A percentile compares a stretch with the other conserved stretches of the same genome.
phyloP scores from a whole-genome alignment of 2,797 vertebrate species.

The Spinibarbus caldwelli region DNA sequence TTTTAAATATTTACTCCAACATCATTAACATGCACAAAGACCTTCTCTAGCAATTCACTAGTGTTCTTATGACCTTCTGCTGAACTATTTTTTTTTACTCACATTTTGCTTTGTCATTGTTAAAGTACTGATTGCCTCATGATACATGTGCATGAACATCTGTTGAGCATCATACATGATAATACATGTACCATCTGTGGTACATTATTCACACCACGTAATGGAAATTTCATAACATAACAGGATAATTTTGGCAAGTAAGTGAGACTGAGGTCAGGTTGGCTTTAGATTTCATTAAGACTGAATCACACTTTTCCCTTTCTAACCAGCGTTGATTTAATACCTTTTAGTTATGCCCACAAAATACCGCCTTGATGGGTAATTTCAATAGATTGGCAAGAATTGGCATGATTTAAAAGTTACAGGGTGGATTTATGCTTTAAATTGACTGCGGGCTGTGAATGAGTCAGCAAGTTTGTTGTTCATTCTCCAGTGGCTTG shows the following conservation, averaged over 20 bases:
- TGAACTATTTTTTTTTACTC: background rate
- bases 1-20: background rate
- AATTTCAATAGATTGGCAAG: conserved; percentile 20
- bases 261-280: conserved; percentile 9
- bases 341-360: conserved; percentile 14
- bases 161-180: conserved; percentile 2
- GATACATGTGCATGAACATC: conserved; percentile 3
- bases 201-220: background rate
- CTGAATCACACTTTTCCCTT: conserved; percentile 17
- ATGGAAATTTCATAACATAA: conserved; percentile 14
- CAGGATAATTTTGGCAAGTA: background rate
- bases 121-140: background rate
- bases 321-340: conserved; percentile 22
- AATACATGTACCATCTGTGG: background rate
- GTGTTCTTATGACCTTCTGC: background rate
- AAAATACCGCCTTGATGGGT: background rate
- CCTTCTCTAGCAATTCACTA: background rate
- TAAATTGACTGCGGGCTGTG: conserved; percentile 28
- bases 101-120: background rate
- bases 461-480: conserved; percentile 36
- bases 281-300: conserved; percentile 17
- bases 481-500: conserved; percentile 26
- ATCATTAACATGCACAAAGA: background rate
- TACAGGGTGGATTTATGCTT: conserved; percentile 18
- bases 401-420: conserved; percentile 22